These are phyloP conservation scores for Dinoponera quadriceps DNA, from an alignment of 1,140 invertebrate genomes.

Conservation along the genomic window DNA sequence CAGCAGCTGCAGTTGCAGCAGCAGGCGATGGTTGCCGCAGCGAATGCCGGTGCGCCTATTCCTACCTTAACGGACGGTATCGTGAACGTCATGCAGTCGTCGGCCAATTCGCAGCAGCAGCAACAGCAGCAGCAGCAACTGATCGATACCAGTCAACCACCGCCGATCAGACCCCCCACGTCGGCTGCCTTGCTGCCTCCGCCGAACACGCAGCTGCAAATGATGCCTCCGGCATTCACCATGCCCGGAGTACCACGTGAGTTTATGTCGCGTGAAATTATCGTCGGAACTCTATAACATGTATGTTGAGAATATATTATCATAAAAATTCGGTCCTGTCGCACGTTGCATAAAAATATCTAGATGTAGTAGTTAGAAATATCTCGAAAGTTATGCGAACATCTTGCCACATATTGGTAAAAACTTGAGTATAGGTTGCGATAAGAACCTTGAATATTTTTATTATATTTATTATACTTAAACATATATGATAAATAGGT, in stretches of 20 bases:
- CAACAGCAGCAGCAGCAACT: slow-evolving; percentile 76
- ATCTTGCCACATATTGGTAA: neutral
- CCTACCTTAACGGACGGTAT: slow-evolving; percentile 77
- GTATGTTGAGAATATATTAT: slow-evolving; percentile 7
- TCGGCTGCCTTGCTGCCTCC: slow-evolving; percentile 86
- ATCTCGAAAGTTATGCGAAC: too few species aligned
- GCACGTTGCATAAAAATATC: too few species aligned
- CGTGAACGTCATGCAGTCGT: slow-evolving; percentile 78
- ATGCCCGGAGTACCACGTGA: slow-evolving; percentile 86
- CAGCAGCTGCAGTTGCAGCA: slow-evolving; percentile 73
- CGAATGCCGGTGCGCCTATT: slow-evolving; percentile 73
- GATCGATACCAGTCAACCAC: slow-evolving; percentile 89
- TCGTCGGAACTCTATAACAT: neutral
- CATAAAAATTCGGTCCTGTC: neutral
- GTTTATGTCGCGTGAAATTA: slow-evolving; percentile 70
- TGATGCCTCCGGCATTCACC: slow-evolving; percentile 85
- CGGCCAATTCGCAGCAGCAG: slow-evolving; percentile 71
- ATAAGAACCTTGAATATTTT: neutral
- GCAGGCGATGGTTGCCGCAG: slow-evolving; percentile 64
- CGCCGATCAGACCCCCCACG: slow-evolving; percentile 84
- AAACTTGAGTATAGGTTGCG: neutral
- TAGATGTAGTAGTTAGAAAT: too few species aligned
- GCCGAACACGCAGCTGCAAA: slow-evolving; percentile 86
- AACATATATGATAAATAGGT: neutral
- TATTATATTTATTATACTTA: neutral